Base-by-base conservation (phyloP, 2,797 vertebrate species). In the Anisognathus igniventris region DNA sequence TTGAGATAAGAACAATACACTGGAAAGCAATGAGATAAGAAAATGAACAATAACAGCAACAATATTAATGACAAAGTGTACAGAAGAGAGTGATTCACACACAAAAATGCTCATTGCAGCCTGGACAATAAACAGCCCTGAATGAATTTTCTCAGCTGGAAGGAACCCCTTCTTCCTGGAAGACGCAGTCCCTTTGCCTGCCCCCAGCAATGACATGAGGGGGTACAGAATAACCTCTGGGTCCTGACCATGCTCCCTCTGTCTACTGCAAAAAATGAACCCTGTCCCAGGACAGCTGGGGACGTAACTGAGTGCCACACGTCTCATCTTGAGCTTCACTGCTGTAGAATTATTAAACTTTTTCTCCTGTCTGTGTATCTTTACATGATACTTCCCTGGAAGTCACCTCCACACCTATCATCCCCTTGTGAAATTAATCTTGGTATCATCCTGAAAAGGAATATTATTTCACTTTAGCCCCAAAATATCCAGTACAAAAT, bases 201-300 rank as follows among this genome's bases (percentile, higher is more conserved):
- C 3, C 17, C 18, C 10, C 1, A 3, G 27, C 27, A 84, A 27
- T 37, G 61, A 44, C 22, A 51, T 35, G 14, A 48, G 5, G 21
- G 14, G 4, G 3, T 58, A 18, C 2, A 44, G n/a, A 58, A 51
- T 6, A 75, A 37, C 15, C 27, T 37, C 27, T 0, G 0, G 19
- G 45, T 66, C 33, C 39, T 75, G 53, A n/a, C 28, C 8, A 9
- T 51, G 37, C 4, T 14, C 23, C 10, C 28, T 37, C 23, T 1
- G 0, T 12, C 39, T 60, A 21, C 20, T 67, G 54, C 62, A 53
- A 24, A 66, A 67, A 67, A 17, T n/a, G 7, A 44, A 16, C 15
- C 28, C 53, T 60, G 45, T 44, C n/a, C 54, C 45, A 60, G 28
- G 28, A 37, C 23, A 67, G 3, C 19, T 39, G 21, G 27, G 58